Evolutionary conservation across 1,140 invertebrate species (phyloP).

Genomic region (Musca domestica): DNA sequence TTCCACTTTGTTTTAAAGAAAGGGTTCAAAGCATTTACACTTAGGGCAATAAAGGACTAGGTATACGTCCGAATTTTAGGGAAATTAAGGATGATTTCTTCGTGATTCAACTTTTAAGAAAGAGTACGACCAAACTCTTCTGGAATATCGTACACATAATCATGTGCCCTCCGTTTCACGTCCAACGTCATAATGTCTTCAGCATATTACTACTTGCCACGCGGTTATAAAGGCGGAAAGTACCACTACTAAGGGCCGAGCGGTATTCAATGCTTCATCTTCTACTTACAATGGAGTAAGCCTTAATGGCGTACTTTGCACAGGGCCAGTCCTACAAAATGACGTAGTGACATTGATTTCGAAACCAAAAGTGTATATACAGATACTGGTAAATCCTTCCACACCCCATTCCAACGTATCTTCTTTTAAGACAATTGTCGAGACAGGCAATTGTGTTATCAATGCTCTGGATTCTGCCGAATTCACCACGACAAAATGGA

Average conservation of each 20-base stretch:
- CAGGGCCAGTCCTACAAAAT: background rate
- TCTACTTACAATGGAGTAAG: background rate
- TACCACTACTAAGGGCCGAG: conserved; percentile 2
- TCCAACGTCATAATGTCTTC: background rate
- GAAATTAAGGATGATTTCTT: background rate
- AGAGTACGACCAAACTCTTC: background rate
- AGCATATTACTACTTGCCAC: background rate
- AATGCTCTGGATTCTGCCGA: background rate
- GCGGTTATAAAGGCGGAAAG: background rate
- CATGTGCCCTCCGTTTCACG: background rate
- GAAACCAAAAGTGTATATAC: background rate
- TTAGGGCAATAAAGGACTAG: background rate
- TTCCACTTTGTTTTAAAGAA: background rate
- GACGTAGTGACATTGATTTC: background rate
- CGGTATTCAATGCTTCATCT: conserved; percentile 7
- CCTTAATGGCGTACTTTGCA: background rate
- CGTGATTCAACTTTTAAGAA: background rate
- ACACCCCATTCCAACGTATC: background rate
- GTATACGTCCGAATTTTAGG: background rate
- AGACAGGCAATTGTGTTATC: background rate
- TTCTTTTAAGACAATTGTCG: background rate
- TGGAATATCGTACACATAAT: background rate
- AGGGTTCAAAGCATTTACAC: background rate
- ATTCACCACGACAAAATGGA: background rate
- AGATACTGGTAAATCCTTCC: background rate